Evolutionary conservation across 2,113 vertebrate genomes (phyloP).

Genomic region (Alaudala cheleensis): DNA sequence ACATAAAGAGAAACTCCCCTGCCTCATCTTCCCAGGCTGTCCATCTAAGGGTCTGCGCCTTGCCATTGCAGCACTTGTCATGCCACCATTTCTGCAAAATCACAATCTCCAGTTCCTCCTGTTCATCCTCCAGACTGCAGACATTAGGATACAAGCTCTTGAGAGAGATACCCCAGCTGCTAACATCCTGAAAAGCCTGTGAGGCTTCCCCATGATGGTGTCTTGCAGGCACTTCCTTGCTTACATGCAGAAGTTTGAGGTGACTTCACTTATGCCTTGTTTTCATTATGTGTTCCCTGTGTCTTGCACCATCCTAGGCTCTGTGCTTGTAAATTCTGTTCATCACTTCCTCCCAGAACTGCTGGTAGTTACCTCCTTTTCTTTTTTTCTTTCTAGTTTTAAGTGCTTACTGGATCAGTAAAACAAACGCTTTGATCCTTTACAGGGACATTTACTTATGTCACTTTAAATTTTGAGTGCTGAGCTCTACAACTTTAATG

Average conservation of each 20-base stretch:
- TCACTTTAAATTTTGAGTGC: neutral
- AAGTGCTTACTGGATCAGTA: neutral
- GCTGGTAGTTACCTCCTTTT: neutral
- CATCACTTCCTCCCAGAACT: neutral
- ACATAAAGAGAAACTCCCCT: too few species aligned
- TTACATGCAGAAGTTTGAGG: neutral
- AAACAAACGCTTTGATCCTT: neutral
- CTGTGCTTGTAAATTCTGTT: neutral
- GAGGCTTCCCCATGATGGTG: neutral
- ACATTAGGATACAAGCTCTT: neutral
- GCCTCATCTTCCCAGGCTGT: neutral
- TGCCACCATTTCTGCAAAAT: neutral
- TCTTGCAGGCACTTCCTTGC: neutral
- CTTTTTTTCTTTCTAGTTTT: neutral
- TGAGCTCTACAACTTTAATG: neutral
- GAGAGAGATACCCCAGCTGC: neutral
- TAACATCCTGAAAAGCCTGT: neutral
- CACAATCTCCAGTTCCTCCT: neutral
- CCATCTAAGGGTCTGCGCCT: neutral
- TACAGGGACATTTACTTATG: neutral
- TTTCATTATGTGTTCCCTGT: neutral
- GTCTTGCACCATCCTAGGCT: neutral
- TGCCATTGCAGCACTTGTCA: neutral
- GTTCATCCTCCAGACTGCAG: neutral
- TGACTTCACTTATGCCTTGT: neutral